Evolutionary conservation across 1,140 invertebrate species (phyloP).

Genomic region (Drosophila sucinea): DNA sequence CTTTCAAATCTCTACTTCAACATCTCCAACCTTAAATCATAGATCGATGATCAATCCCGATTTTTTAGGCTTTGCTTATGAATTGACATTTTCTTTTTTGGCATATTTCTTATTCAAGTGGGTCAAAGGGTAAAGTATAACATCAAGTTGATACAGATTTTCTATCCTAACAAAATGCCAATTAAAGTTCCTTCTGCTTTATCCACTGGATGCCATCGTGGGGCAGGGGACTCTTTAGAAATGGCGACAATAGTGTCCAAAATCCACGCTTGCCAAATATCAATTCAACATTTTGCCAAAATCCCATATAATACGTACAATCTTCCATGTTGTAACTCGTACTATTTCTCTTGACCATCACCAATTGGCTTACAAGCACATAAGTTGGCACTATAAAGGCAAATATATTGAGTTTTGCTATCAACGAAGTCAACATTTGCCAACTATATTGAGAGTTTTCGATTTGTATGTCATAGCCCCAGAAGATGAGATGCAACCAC

Average conservation of each 20-base stretch:
- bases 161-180: too few species aligned
- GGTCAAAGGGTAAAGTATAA: too few species aligned
- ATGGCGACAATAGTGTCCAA: constrained; percentile 89
- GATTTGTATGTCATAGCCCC: not conserved
- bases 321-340: constrained; percentile 21
- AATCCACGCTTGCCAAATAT: constrained; percentile 91
- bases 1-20: too few species aligned
- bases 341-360: constrained; percentile 39
- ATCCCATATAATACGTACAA: constrained; percentile 88
- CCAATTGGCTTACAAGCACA: constrained; percentile 27
- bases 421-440: constrained; percentile 7
- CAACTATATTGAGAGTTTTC: not conserved
- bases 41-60: too few species aligned
- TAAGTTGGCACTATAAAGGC: not conserved
- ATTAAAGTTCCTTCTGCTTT: not conserved
- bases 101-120: too few species aligned
- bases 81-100: too few species aligned
- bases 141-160: not conserved
- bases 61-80: too few species aligned
- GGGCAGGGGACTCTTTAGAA: constrained; percentile 88
- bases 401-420: constrained; percentile 44
- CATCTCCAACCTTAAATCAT: too few species aligned
- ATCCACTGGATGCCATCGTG: constrained; percentile 89
- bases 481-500: not conserved
- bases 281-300: constrained; percentile 87